Evolutionary conservation across 1,140 invertebrate genomes (phyloP), one percentile per base, ranked within the genome.

Genomic region (Zophobas morio): DNA sequence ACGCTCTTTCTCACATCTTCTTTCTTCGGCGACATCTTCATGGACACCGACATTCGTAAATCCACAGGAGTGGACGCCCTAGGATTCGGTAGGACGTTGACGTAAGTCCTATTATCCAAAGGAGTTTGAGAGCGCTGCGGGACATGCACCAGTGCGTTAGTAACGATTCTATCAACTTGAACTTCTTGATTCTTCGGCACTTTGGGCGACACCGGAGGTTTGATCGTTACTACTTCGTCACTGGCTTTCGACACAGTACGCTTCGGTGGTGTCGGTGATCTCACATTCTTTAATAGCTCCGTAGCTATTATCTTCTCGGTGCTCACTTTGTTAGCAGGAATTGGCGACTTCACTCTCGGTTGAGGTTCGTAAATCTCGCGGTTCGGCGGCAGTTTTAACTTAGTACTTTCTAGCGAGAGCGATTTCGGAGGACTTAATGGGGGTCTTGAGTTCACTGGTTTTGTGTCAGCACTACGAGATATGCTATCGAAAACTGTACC

Each of bases 1-100:
- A 90, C 88, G 83, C 86, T 89, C 82, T 88, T 88, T 32, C 88
- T 84, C 6, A 89, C 89, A 78, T 86, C 83, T 8, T 83, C 77
- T 75, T 86, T 85, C 42, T 84, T 80, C 2, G 85, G 84, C n/a
- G 82, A 66, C 56, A 66, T 51, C 40, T 75, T 75, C 46, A 66
- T 33, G 2, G 36, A 6, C 20, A 56, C 47, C 1, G 77, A 71
- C 36, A 75, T 57, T 8, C 80, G 51, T 6, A 79, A 33, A 49
- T 76, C 74, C 1, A 79, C 72, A 8, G 81, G 79, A 6, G 78
- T 71, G 1, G 79, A 74, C 1, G 71, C 71, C 32, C 72, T 54
- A 6, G 66, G 6, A 53, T 46, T 76, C 33, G 8, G 8, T 8
- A 4, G 33, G 33, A 71, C 36, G 40, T 49, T 66, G 36, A 20